These are phyloP conservation scores for Sclerurus mexicanus DNA, from an alignment of 2,113 vertebrate genomes.

Conservation along the genomic window DNA sequence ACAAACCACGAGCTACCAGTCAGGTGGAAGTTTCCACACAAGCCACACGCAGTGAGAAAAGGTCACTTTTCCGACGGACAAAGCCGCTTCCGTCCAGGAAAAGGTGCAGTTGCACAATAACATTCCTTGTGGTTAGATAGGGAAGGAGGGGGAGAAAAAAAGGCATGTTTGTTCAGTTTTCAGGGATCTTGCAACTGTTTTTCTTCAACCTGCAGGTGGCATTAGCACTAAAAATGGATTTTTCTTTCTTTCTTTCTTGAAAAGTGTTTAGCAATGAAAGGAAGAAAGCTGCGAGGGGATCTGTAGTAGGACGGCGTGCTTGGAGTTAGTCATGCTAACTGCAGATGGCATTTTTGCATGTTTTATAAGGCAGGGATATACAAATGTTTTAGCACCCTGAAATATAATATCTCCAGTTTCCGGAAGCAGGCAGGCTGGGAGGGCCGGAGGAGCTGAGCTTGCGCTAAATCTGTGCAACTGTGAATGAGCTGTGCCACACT, in stretches of 20 bases:
- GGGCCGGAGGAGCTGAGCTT: constrained; percentile 15
- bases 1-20: background rate
- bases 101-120: background rate
- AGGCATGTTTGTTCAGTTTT: constrained; percentile 53
- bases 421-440: constrained; percentile 33
- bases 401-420: constrained; percentile 40
- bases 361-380: constrained; percentile 79
- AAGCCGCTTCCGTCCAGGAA: background rate
- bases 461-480: background rate
- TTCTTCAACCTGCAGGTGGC: constrained; percentile 82
- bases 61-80: background rate
- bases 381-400: constrained; percentile 63
- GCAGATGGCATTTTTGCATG: constrained; percentile 83
- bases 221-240: constrained; percentile 82
- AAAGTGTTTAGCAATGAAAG: constrained; percentile 72
- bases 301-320: constrained; percentile 73
- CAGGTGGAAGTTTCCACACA: background rate
- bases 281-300: constrained; percentile 71
- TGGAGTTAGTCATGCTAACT: constrained; percentile 79
- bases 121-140: constrained; percentile 11
- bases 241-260: constrained; percentile 77
- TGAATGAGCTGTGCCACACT: background rate
- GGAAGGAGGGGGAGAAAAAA: accelerated
- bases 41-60: background rate
- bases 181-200: constrained; percentile 68